These are phyloP conservation scores for Rhodophaea formosa DNA, from an alignment of 2,888 invertebrate species.

Conservation along the genomic window DNA sequence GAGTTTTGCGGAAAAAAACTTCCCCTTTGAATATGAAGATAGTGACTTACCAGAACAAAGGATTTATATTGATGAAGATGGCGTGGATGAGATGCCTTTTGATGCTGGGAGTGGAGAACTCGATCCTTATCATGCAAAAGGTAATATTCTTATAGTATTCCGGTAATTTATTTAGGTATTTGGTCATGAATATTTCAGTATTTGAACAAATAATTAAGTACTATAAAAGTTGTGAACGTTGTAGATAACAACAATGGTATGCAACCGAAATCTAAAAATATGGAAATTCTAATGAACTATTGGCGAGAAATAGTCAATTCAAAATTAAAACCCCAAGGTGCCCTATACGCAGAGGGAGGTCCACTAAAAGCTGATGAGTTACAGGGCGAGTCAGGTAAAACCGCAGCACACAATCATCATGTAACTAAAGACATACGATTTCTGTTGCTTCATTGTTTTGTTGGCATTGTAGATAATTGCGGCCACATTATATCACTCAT, in stretches of 20 bases:
- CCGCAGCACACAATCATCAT: slow-evolving; percentile 19
- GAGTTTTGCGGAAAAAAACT: slow-evolving; percentile 70
- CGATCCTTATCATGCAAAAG: slow-evolving; percentile 59
- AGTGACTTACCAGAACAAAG: slow-evolving; percentile 77
- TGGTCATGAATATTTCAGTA: neutral
- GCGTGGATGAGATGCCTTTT: slow-evolving; percentile 61
- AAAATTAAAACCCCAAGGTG: slow-evolving; percentile 55
- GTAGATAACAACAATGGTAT: slow-evolving; percentile 14
- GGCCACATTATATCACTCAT: slow-evolving; percentile 53
- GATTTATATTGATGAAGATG: slow-evolving; percentile 80
- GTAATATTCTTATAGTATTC: slow-evolving; percentile 35
- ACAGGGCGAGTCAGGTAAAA: slow-evolving; percentile 51
- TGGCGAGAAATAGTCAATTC: slow-evolving; percentile 62
- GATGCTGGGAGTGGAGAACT: slow-evolving; percentile 71
- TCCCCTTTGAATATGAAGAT: slow-evolving; percentile 74
- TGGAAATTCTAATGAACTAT: slow-evolving; percentile 69
- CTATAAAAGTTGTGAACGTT: neutral
- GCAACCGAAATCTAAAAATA: slow-evolving; percentile 54
- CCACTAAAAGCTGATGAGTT: slow-evolving; percentile 64
- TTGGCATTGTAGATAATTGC: slow-evolving; percentile 57
- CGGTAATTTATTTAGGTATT: neutral
- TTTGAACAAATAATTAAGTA: neutral
- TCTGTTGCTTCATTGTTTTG: slow-evolving; percentile 62
- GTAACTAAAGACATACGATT: slow-evolving; percentile 41
- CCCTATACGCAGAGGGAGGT: slow-evolving; percentile 70